Percentiles rank a stretch among this genome's conserved stretches.
Conservation (phyloP, 1,140 invertebrate genomes). For the Ectropis grisescens region DNA sequence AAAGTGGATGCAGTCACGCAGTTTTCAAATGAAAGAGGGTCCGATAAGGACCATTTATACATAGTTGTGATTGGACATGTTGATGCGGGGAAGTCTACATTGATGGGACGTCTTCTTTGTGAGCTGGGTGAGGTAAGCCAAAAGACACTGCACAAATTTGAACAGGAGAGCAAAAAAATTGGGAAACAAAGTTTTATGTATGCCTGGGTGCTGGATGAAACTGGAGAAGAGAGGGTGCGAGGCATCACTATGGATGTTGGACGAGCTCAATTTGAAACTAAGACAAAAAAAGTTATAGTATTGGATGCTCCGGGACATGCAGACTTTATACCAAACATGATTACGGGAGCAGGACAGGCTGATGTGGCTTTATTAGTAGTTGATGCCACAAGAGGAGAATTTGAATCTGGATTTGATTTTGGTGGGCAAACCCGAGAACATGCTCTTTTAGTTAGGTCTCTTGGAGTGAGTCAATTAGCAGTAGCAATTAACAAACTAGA, state of each 20-base stretch:
- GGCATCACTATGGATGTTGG: constrained; percentile 98
- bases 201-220: constrained; percentile 99
- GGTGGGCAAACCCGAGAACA: constrained; percentile 99
- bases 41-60: constrained; percentile 89
- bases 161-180: constrained; percentile 96
- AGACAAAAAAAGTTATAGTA: constrained; percentile 86
- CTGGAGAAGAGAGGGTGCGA: constrained; percentile 92
- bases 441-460: constrained; percentile 88
- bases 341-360: constrained; percentile 96
- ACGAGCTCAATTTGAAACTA: constrained; percentile 93
- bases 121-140: constrained; percentile 92
- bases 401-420: constrained; percentile 98
- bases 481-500: constrained; percentile 92
- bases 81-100: constrained; percentile 98
- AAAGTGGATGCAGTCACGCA: constrained; percentile 70
- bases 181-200: constrained; percentile 99
- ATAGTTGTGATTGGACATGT: constrained; percentile 98
- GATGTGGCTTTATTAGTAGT: constrained; percentile 97
- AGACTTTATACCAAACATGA: constrained; percentile 99
- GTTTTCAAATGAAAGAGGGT: constrained; percentile 82
- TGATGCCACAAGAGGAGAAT: constrained; percentile 96
- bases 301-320: constrained; percentile 98
- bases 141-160: constrained; percentile 96
- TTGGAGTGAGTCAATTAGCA: constrained; percentile 90
- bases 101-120: constrained; percentile 96